Evolutionary conservation across 2,888 invertebrate genomes (phyloP).

Genomic region (Hecatera dysodea): DNA sequence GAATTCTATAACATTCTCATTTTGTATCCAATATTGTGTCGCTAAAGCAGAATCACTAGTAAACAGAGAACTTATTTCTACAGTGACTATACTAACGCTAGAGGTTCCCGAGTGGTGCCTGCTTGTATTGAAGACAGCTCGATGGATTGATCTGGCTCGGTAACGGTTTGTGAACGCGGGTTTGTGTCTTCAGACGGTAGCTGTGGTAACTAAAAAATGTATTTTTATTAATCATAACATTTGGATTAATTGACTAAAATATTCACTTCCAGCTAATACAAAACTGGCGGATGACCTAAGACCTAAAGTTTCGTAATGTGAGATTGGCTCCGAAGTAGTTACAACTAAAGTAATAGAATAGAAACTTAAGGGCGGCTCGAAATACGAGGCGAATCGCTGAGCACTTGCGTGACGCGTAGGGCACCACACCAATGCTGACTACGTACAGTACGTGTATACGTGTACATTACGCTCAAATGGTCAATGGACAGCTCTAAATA

Average conservation of each 20-base stretch:
- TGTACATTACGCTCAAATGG: not conserved
- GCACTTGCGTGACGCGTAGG: not conserved
- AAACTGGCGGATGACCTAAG: not conserved
- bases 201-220: constrained; percentile 73
- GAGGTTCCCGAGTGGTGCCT: constrained; percentile 58
- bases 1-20: not conserved
- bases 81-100: constrained; percentile 63
- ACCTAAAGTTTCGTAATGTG: no score
- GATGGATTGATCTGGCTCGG: constrained; percentile 81
- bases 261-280: not conserved
- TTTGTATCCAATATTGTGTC: not conserved
- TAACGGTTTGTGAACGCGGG: constrained; percentile 66
- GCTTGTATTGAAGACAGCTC: constrained; percentile 76
- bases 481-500: constrained; percentile 31
- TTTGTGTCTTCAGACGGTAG: constrained; percentile 77
- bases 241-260: not conserved
- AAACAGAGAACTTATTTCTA: not conserved
- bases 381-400: not conserved
- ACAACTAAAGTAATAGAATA: no score
- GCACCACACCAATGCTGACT: not conserved
- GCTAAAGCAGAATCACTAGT: not conserved
- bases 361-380: not conserved
- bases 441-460: not conserved
- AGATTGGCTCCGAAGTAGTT: not conserved
- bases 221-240: not conserved